Evolutionary conservation across 2,888 invertebrate genomes (phyloP), one percentile per base, ranked within the genome.

Genomic region (Gnatocerus cornutus): DNA sequence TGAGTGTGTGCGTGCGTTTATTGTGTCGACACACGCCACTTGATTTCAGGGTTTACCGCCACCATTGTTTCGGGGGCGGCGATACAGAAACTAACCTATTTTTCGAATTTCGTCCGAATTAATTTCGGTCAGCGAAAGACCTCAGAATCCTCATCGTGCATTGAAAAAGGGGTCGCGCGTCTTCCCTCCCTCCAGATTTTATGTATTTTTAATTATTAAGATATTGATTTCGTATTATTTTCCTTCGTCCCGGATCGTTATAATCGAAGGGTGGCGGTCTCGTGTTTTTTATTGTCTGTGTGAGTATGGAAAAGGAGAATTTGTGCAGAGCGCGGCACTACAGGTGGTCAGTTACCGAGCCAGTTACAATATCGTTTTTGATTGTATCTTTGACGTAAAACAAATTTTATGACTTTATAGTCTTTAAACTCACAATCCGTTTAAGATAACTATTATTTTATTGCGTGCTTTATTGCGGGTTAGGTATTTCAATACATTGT

Each of bases 151-250:
- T 43, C 43, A 5, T 3, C 48, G 16, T 50, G 76, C 72, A 30
- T 65, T 52, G 63, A 69, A 64, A 73, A 68, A 71, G 68, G 72
- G 71, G 71, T 68, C 71, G 70, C 61, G 10, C 39, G 33, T 74
- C 73, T 72, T 74, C 74, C 74, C 73, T 58, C 43, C 75, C 74
- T 74, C 72, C 72, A 73, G 77, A 80, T 81, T 81, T 79, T 81
- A 80, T 80, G 78, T 80, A 80, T 80, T 81, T 81, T 79, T 81
- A 80, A 80, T 80, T 80, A 80, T 81, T 78, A 79, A 78, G 73
- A 74, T 80, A 81, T 81, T 75, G 81, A 81, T 81, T 81, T 79
- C 74, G 77, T 80, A 79, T 81, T 80, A 79, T 77, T 77, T 78
- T 74, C 73, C 77, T 74, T 77, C 74, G 73, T 73, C 76, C 12